These are phyloP conservation scores for Machaerirhynchus nigripectus DNA, from an alignment of 2,113 vertebrate species.

Conservation along the genomic window DNA sequence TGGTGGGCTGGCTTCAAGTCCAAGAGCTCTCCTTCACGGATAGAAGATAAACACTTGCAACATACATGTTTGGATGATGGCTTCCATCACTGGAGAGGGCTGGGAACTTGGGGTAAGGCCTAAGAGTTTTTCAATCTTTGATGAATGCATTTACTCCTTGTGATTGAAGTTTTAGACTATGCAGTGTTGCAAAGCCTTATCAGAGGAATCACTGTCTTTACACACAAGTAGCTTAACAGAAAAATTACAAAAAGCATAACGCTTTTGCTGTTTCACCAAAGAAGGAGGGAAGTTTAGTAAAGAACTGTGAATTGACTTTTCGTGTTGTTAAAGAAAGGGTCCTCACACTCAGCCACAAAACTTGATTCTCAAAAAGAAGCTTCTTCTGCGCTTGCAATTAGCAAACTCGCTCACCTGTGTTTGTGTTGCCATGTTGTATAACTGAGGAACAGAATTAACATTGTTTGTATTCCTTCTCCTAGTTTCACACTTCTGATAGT, in stretches of 20 bases:
- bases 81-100: neutral
- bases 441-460: neutral
- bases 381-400: neutral
- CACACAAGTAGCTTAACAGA: rapidly evolving
- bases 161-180: neutral
- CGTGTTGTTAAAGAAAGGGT: neutral
- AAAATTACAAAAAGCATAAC: neutral
- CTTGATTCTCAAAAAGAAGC: neutral
- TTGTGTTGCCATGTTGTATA: rapidly evolving
- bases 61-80: rapidly evolving
- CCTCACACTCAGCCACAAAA: neutral
- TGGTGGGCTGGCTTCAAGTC: neutral
- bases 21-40: no score
- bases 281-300: neutral
- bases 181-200: neutral
- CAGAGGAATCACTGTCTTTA: neutral
- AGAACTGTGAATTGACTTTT: neutral
- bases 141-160: neutral
- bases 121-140: neutral
- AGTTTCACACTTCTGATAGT: neutral
- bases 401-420: neutral
- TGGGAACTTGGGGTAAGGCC: neutral
- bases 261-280: neutral
- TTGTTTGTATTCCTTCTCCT: neutral
- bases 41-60: rapidly evolving